Evolutionary conservation across 2,888 invertebrate genomes (phyloP), one percentile per base, ranked within the genome.

Genomic region (Hypolimnas misippus): DNA sequence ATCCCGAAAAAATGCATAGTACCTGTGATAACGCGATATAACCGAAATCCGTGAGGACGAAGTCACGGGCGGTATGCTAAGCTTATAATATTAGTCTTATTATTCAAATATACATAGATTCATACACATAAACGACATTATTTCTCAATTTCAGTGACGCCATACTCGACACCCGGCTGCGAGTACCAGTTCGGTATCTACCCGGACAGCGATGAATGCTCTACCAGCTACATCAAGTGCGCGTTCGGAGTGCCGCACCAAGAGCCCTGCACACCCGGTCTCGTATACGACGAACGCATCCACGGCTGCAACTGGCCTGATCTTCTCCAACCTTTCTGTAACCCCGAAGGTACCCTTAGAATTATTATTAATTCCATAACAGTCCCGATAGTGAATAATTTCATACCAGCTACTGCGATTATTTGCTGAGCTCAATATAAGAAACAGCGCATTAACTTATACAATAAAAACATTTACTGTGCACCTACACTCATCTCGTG

Each of bases 251-350:
- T 96, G 62, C 96, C 97, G 0, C 93, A 95, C 70, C 95, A 96
- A 67, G 94, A 95, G 71, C 95, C 96, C 10, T 98, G 98, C 85
- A 97, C 96, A 57, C 95, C 97, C 0, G 98, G 98, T 1, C 92
- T 98, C 62, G 98, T 95, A 14, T 98, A 98, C 84, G 97, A 98
- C 75, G 96, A 96, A 55, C 95, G 96, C 73, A 97, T 94, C 63
- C 98, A 98, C 81, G 94, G 95, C 54, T 98, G 98, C 93, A 97
- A 98, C 85, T 98, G 98, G 98, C 98, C 98, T 6, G 98, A 98
- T 92, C 95, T 97, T 63, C 93, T 98, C 44, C 92, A 96, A 68
- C 97, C 97, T 61, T 94, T 93, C 82, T 98, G 98, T 86, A 97
- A 97, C 86, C 97, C 97, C 68, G 97, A 97, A 94, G 96, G 96